Base-by-base conservation (phyloP, 1,140 invertebrate species). In the Homarus americanus region DNA sequence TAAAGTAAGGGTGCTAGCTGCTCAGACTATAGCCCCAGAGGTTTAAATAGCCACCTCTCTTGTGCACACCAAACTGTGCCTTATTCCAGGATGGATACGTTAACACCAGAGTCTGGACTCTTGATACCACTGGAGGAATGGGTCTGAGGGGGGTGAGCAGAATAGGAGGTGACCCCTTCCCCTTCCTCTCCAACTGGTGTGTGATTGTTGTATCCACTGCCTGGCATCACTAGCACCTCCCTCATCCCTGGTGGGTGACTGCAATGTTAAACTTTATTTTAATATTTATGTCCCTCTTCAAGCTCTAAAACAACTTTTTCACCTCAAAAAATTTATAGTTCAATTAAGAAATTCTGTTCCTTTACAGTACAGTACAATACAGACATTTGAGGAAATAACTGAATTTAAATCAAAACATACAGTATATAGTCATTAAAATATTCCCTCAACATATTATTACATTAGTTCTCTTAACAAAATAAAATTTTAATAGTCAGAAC, bases 51-150 rank as follows among this genome's bases (percentile, higher is more conserved):
- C 53, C 40, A 49, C 75, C 69, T 76, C 36, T 28, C 20, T 87
- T 66, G 58, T 58, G 63, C 15, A 80, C 32, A 66, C 28, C 17
- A 49, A 87, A 58, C 44, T 41, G 58, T 87, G 58, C 41, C 72
- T 80, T 91, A 91, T 53, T 91, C 91, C 20, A 91, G 91, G 79
- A 91, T 91, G 69, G 91, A 91, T 32, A 91, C 91, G 78, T 91
- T 91, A 82, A 91, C 91, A 79, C 91, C 91, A 10, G 91, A 91
- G 85, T 91, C 91, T 78, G 91, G 91, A 79, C 91, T 91, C 79
- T 91, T 91, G 76, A 91, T 79, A 44, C 91, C 91, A 75, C 91
- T 91, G 28, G 82, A 86, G 72, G 79, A 83, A 78, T 86, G 84
- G 66, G 63, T 86, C 32, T 91, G 91, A 41, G 76, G 53, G 17